phyloP scores from a whole-genome alignment of 2,113 vertebrate genomes.

The Apaloderma vittatum region DNA sequence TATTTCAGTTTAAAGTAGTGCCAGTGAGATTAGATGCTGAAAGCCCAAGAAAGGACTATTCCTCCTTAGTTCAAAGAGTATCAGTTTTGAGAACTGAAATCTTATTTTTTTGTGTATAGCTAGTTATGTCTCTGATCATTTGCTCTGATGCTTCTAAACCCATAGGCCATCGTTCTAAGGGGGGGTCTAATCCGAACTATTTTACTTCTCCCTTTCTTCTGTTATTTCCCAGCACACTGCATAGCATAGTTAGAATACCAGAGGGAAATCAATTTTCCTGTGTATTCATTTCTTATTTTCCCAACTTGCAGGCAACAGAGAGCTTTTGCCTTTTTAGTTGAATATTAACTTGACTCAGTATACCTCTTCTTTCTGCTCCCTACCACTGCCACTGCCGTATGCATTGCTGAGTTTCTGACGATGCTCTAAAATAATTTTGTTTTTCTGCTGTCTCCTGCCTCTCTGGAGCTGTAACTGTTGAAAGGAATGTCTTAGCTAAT shows the following conservation, averaged over 20 bases:
- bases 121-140: background rate
- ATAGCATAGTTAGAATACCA: background rate
- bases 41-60: background rate
- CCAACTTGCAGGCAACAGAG: background rate
- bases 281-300: background rate
- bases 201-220: background rate
- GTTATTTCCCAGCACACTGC: background rate
- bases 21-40: background rate
- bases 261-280: background rate
- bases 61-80: background rate
- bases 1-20: background rate
- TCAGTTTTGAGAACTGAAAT: background rate
- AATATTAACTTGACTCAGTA: background rate
- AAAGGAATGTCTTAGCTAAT: conserved; percentile 2
- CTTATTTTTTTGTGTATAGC: background rate
- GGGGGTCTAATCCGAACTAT: background rate
- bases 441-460: background rate
- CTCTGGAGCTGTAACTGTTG: background rate
- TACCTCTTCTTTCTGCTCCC: background rate
- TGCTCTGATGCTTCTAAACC: background rate
- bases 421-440: background rate
- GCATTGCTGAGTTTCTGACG: background rate
- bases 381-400: background rate
- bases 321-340: background rate
- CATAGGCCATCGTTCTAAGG: background rate